Conservation (phyloP, 2,113 vertebrate species). For the Serilophus lunatus region DNA sequence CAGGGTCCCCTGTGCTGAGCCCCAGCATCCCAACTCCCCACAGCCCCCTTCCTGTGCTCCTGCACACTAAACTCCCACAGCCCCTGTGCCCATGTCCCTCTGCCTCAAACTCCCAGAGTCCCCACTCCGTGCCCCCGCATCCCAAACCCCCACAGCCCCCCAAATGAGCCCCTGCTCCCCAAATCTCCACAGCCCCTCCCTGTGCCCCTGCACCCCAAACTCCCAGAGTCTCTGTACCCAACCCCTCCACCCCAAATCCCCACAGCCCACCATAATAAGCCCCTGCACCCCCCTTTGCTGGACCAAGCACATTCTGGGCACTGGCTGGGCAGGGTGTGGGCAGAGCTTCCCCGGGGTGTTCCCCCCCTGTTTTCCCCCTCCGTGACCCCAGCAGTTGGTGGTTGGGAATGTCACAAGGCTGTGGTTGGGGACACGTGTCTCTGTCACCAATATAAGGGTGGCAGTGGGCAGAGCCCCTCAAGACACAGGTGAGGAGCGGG, state of each 20-base stretch:
- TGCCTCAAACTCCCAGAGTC: background rate
- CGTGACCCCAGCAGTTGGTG: background rate
- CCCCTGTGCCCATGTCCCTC: background rate
- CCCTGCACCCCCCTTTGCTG: background rate
- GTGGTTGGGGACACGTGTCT: background rate
- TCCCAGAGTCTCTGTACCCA: no score
- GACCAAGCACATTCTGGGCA: background rate
- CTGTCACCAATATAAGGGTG: background rate
- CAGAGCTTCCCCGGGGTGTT: background rate
- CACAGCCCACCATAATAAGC: background rate
- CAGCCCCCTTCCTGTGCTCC: background rate
- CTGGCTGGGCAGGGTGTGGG: background rate
- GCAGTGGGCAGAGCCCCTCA: background rate
- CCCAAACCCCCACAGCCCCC: background rate
- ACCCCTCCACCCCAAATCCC: background rate
- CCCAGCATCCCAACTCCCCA: background rate
- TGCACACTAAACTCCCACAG: background rate
- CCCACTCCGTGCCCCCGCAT: background rate
- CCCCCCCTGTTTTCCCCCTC: background rate
- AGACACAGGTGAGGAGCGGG: background rate
- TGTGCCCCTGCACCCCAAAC: background rate
- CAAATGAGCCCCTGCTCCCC: background rate
- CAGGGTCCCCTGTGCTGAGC: no score
- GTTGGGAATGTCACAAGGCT: background rate
- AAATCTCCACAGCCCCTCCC: background rate